These are phyloP conservation scores for Sebastes reedi DNA, from an alignment of 2,797 vertebrate genomes.

Conservation along the genomic window DNA sequence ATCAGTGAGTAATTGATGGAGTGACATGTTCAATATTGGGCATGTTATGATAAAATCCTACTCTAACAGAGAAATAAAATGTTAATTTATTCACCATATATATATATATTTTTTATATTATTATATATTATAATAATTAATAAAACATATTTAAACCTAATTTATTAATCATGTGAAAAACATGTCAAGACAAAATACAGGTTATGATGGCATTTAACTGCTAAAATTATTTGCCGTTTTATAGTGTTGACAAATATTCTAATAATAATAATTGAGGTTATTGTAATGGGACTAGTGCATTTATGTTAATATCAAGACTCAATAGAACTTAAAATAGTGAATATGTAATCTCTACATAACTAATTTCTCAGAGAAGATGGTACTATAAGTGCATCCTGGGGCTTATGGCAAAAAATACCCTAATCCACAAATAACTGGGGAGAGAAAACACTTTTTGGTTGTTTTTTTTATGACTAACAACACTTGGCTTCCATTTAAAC, in stretches of 20 bases:
- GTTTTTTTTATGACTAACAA: background rate
- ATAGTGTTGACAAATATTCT: background rate
- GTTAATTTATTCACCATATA: no score
- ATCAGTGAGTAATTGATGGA: background rate
- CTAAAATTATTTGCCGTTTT: background rate
- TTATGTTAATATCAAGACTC: background rate
- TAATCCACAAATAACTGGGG: background rate
- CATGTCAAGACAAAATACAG: background rate
- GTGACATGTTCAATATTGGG: background rate
- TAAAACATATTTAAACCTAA: background rate
- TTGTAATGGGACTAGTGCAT: background rate
- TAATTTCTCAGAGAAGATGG: background rate
- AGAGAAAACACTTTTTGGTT: background rate
- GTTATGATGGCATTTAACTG: background rate
- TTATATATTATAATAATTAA: no score
- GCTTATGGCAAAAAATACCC: background rate
- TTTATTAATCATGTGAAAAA: background rate
- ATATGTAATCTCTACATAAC: background rate
- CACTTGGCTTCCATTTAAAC: background rate
- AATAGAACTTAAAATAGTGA: background rate
- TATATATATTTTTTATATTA: no score
- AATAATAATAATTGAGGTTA: background rate
- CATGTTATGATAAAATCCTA: background rate
- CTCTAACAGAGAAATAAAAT: background rate
- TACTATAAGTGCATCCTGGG: background rate